Evolutionary conservation across 2,888 invertebrate genomes (phyloP).

Genomic region (Leptinotarsa peninsularis): DNA sequence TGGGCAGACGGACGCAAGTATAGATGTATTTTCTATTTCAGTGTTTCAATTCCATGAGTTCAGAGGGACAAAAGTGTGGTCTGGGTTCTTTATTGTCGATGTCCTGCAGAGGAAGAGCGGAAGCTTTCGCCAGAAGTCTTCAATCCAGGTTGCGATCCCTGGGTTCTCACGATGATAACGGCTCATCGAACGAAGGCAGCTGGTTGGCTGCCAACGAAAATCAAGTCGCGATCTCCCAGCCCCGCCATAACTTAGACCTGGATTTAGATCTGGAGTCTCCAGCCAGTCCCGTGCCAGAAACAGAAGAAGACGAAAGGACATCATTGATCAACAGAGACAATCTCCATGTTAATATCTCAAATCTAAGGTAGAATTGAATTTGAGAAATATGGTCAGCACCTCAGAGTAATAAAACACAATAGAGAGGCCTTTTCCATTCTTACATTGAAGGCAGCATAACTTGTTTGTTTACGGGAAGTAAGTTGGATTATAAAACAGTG

Average conservation of each 20-base stretch:
- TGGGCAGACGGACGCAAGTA: too few species aligned
- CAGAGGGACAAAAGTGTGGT: slow-evolving; percentile 73
- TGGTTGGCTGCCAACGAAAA: slow-evolving; percentile 59
- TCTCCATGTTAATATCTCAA: slow-evolving; percentile 29
- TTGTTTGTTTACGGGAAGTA: too few species aligned
- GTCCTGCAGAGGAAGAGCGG: slow-evolving; percentile 84
- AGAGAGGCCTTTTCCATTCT: too few species aligned
- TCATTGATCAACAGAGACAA: slow-evolving; percentile 63
- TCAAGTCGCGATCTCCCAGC: slow-evolving; percentile 65
- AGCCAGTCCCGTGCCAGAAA: slow-evolving; percentile 75
- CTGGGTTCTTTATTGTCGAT: slow-evolving; percentile 78
- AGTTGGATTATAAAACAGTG: too few species aligned
- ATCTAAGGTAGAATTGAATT: background rate
- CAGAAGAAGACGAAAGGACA: slow-evolving; percentile 54
- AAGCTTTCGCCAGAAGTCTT: slow-evolving; percentile 83
- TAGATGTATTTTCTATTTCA: background rate
- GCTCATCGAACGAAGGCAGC: slow-evolving; percentile 52
- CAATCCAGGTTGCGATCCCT: slow-evolving; percentile 81
- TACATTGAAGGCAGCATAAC: too few species aligned
- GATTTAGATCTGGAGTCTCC: slow-evolving; percentile 78
- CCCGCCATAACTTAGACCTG: slow-evolving; percentile 71
- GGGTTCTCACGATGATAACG: slow-evolving; percentile 69
- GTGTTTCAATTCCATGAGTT: slow-evolving; percentile 53
- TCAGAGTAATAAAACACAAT: too few species aligned
- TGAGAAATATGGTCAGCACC: too few species aligned